Conservation (phyloP, 2,113 vertebrate species). For the Australoheros scitulus region DNA sequence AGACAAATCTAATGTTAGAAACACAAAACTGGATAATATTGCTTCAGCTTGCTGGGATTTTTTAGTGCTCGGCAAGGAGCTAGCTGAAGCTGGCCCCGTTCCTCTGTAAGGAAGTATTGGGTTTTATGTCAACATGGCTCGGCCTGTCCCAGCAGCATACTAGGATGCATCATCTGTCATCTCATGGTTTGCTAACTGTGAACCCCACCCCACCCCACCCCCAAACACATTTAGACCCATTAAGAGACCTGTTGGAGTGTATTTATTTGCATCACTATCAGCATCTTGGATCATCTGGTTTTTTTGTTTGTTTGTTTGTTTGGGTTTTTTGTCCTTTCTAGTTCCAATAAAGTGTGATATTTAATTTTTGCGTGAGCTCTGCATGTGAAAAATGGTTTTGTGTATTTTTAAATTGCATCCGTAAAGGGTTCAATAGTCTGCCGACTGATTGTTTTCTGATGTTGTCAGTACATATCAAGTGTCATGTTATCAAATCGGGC, state of each 20-base stretch:
- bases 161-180: slow-evolving; percentile 80
- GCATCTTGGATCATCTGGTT: neutral
- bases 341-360: slow-evolving; percentile 42
- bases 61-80: slow-evolving; percentile 64
- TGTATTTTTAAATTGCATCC: neutral
- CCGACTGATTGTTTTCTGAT: neutral
- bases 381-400: neutral
- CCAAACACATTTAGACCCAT: slow-evolving; percentile 45
- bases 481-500: slow-evolving; percentile 28
- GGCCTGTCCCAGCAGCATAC: slow-evolving; percentile 75
- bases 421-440: neutral
- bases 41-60: slow-evolving; percentile 71
- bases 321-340: neutral
- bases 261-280: slow-evolving; percentile 49
- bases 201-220: neutral
- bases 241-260: slow-evolving; percentile 54
- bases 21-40: slow-evolving; percentile 72
- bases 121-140: slow-evolving; percentile 81
- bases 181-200: slow-evolving; percentile 64
- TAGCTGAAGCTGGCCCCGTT: slow-evolving; percentile 71
- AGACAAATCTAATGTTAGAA: slow-evolving; percentile 72
- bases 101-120: slow-evolving; percentile 82
- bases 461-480: slow-evolving; percentile 24
- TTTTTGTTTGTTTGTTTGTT: neutral
- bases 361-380: slow-evolving; percentile 25